Evolutionary conservation across 2,888 invertebrate genomes (phyloP).

Genomic region (Lycia hirtaria): DNA sequence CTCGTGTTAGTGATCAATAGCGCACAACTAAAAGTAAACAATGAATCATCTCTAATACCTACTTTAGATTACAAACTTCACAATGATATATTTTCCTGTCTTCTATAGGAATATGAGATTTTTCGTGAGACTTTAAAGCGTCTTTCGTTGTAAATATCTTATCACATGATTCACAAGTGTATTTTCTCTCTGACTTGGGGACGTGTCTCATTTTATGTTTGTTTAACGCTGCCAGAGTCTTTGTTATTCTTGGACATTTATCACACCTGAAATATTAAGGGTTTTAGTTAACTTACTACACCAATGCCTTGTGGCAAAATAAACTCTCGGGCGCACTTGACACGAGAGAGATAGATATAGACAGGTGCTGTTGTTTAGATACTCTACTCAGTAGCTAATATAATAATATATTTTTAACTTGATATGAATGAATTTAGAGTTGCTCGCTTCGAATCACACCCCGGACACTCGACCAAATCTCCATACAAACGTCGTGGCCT

Average conservation of each 20-base stretch:
- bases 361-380: too few relatives aligned
- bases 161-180: conserved; percentile 75
- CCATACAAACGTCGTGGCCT: too few relatives aligned
- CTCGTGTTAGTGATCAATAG: too few relatives aligned
- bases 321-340: too few relatives aligned
- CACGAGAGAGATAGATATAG: too few relatives aligned
- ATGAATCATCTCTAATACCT: too few relatives aligned
- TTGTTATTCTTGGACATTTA: conserved; percentile 81
- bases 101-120: conserved; percentile 82
- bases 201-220: conserved; percentile 82
- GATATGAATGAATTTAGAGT: too few relatives aligned
- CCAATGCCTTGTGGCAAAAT: background rate
- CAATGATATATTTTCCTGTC: conserved; percentile 81
- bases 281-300: background rate
- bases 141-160: conserved; percentile 80
- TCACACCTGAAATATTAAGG: conserved; percentile 72
- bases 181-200: conserved; percentile 81
- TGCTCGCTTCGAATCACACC: too few relatives aligned
- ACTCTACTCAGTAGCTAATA: too few relatives aligned
- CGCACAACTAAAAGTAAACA: too few relatives aligned
- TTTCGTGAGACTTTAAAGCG: conserved; percentile 78
- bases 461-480: too few relatives aligned
- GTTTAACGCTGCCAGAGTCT: conserved; percentile 73
- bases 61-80: conserved; percentile 81
- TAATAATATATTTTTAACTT: too few relatives aligned